Percentiles rank a stretch among this genome's conserved stretches.
Evolutionary conservation across 2,888 invertebrate genomes (phyloP).

Genomic region (Drosophila lacicola): DNA sequence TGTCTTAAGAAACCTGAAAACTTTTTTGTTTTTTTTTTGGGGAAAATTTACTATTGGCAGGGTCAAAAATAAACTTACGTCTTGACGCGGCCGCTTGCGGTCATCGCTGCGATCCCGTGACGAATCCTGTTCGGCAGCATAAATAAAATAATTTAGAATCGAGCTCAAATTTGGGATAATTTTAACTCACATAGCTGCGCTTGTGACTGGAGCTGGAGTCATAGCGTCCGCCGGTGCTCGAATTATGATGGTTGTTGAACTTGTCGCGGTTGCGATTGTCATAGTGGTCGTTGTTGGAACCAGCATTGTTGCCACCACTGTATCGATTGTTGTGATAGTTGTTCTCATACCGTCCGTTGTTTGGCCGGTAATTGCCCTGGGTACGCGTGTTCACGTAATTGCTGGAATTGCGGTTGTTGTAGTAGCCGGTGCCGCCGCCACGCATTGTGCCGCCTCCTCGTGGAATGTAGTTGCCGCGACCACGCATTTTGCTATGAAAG

Average conservation of each 20-base stretch:
- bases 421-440: slow-evolving; percentile 75
- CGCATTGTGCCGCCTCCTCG: slow-evolving; percentile 77
- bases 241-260: slow-evolving; percentile 68
- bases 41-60: slow-evolving; percentile 20
- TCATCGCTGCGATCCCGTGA: slow-evolving; percentile 84
- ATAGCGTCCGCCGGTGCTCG: slow-evolving; percentile 75
- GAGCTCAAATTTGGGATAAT: background rate
- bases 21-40: slow-evolving; percentile 12
- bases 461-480: slow-evolving; percentile 78
- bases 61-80: slow-evolving; percentile 80
- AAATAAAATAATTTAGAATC: background rate
- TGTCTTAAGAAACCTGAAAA: slow-evolving; percentile 48
- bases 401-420: slow-evolving; percentile 75
- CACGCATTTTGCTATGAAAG: slow-evolving; percentile 72
- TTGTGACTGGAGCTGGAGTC: slow-evolving; percentile 80
- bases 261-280: slow-evolving; percentile 74
- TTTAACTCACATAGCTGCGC: slow-evolving; percentile 81
- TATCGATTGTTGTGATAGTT: slow-evolving; percentile 75
- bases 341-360: slow-evolving; percentile 76
- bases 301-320: slow-evolving; percentile 61
- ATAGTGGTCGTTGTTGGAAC: slow-evolving; percentile 60
- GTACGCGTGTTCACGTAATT: slow-evolving; percentile 81
- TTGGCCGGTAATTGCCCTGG: slow-evolving; percentile 80
- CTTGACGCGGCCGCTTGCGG: slow-evolving; percentile 83
- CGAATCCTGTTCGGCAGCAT: slow-evolving; percentile 65